Evolutionary conservation across 2,797 vertebrate species (phyloP), one percentile per base, ranked within the genome.

Genomic region (Spatula clypeata): DNA sequence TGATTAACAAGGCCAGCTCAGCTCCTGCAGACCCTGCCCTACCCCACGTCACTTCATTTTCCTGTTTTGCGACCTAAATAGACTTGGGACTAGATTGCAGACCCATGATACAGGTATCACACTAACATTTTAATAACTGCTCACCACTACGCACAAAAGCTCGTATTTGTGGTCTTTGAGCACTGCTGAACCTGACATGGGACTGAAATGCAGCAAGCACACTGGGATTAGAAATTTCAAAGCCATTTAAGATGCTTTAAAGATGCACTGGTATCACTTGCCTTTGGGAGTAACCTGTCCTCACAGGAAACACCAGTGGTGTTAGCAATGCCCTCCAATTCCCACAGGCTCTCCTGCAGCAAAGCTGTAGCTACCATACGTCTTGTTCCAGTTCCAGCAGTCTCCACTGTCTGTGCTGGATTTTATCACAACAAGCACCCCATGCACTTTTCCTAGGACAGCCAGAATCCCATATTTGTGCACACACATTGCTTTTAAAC

Each of bases 211-310:
- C 70, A 77, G 85, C 82, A 95, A 94, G 51, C 42, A 87, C 74
- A 23, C 64, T 75, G 73, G 76, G 94, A 95, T 94, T 93, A 93
- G 54, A 90, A 57, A 88, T 93, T 95, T 94, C 88, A 93, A 94
- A 93, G 88, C 45, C 83, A 85, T 91, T 93, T 93, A 94, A 49
- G 74, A 79, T 71, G 60, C 51, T 70, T 92, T 84, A 70, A 75
- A 92, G 38, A 94, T 72, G 38, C 42, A 51, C 38, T 80, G 71
- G 27, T 4, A 0, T 91, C 77, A 90, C 77, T 79, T 91, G 91
- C 79, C 91, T 93, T 76, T 71, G 85, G 85, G 81, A 91, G 79
- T n/a, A 24, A 85, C 79, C 75, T 77, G 36, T 61, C 49, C 79
- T 65, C 34, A 10, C 4, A 81, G 76, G 76, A 91, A 84, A 92